Evolutionary conservation across 1,140 invertebrate genomes (phyloP).

Genomic region (Helicoverpa zea): DNA sequence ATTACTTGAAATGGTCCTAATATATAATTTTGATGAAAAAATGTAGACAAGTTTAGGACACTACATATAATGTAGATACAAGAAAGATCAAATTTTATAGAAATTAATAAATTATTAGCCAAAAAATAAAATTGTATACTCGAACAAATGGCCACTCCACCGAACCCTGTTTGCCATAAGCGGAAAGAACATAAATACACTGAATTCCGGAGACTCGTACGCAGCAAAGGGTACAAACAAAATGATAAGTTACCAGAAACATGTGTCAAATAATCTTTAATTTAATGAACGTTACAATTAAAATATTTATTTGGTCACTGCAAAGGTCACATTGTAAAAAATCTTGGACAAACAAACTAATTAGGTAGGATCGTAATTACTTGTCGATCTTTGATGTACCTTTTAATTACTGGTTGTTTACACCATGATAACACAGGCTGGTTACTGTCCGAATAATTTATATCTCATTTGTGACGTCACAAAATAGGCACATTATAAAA

Average conservation of each 20-base stretch:
- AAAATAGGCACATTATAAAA: slow-evolving; percentile 58
- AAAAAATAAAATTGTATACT: too few species aligned
- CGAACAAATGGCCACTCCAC: neutral
- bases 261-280: slow-evolving; percentile 12
- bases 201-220: slow-evolving; percentile 8
- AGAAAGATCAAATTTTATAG: too few species aligned
- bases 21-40: too few species aligned
- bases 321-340: slow-evolving; percentile 28
- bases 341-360: slow-evolving; percentile 35
- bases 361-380: slow-evolving; percentile 42
- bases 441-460: slow-evolving; percentile 71
- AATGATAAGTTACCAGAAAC: neutral
- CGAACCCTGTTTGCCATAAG: neutral
- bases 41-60: too few species aligned
- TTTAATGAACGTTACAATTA: neutral
- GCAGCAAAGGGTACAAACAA: neutral
- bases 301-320: neutral
- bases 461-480: slow-evolving; percentile 70
- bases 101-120: too few species aligned
- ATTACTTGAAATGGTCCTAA: too few species aligned
- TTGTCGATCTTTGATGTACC: slow-evolving; percentile 44
- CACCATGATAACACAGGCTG: slow-evolving; percentile 60
- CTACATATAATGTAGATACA: too few species aligned
- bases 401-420: slow-evolving; percentile 64
- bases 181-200: neutral